Base-by-base conservation (phyloP, 2,797 vertebrate genomes). In the Chiloscyllium punctatum region DNA sequence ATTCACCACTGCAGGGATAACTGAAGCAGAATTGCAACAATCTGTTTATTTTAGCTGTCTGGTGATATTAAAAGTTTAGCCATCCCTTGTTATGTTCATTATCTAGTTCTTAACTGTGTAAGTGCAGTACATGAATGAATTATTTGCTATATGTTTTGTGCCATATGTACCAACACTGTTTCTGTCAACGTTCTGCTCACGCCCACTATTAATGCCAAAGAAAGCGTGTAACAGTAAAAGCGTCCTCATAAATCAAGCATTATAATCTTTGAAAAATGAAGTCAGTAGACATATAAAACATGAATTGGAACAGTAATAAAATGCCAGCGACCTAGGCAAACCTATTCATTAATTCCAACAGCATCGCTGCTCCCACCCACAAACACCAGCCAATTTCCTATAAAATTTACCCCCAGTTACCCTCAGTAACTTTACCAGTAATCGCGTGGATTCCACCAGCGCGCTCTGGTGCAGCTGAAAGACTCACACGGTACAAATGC, bases 191-290 rank as follows among this genome's bases (percentile, higher is more conserved):
- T 33, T 95, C 71, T 33, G 27, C 71, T 21, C 71, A n/a, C 71
- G 9, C n/a, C 27, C 18, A 33, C 88, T 23, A 30, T 72, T 16
- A 57, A 23, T n/a, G 53, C 21, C 15, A 77, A 74, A 53, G 23
- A 94, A 71, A 51, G 13, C 71, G 16, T n/a, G 69, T 51, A 51
- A 51, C 62, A 94, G 33, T 42, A 68, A 91, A 57, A 68, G 33
- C 16, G 23, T 72, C 27, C 42, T 74, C 9, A 37, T 94, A 94
- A 94, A 95, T 74, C 94, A 74, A 94, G 92, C 13, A 74, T n/a
- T 25, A 71, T 69, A 5, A 30, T 94, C 48, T 77, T 95, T 62
- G 57, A 74, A 94, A 53, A 74, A 71, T 74, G 69, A 33, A 95
- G 48, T 42, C 71, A 77, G 71, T 15, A 53, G 15, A 16, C 71